These are phyloP conservation scores for Miichthys miiuy DNA, from an alignment of 2,797 vertebrate species.

Conservation along the genomic window DNA sequence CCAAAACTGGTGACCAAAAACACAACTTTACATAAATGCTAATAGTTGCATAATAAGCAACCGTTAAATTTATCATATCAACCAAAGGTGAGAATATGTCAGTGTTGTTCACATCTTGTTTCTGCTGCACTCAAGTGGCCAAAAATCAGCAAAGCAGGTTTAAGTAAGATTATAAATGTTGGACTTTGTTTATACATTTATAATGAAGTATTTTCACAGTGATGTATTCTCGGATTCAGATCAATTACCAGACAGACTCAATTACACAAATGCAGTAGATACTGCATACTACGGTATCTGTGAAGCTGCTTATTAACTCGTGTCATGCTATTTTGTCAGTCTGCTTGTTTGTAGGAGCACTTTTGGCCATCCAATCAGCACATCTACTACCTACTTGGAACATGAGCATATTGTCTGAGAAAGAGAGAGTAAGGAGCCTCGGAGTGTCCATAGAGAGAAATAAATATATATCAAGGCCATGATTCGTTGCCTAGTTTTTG, in stretches of 20 bases:
- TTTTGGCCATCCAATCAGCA: not conserved
- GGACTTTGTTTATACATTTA: not conserved
- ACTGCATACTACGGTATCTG: slow-evolving; percentile 12
- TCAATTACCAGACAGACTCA: slow-evolving; percentile 3
- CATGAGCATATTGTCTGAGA: too few species aligned
- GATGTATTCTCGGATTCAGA: not conserved
- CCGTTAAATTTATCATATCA: not conserved
- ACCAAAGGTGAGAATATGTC: not conserved
- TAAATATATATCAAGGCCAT: too few species aligned
- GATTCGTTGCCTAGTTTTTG: too few species aligned
- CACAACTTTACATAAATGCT: not conserved
- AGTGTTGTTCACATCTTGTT: not conserved
- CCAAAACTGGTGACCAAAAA: not conserved
- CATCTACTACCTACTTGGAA: too few species aligned
- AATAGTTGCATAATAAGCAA: not conserved
- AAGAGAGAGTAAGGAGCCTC: too few species aligned
- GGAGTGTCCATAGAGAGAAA: too few species aligned
- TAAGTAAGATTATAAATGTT: not conserved
- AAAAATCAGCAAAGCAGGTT: not conserved
- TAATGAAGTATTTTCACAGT: not conserved
- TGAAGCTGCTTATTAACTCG: slow-evolving; percentile 14
- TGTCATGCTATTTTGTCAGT: not conserved
- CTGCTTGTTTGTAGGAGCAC: not conserved
- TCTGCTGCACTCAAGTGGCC: not conserved
- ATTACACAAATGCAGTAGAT: slow-evolving; percentile 11